Conservation (phyloP, 1,140 invertebrate species). For the Probaryconus sp. region DNA sequence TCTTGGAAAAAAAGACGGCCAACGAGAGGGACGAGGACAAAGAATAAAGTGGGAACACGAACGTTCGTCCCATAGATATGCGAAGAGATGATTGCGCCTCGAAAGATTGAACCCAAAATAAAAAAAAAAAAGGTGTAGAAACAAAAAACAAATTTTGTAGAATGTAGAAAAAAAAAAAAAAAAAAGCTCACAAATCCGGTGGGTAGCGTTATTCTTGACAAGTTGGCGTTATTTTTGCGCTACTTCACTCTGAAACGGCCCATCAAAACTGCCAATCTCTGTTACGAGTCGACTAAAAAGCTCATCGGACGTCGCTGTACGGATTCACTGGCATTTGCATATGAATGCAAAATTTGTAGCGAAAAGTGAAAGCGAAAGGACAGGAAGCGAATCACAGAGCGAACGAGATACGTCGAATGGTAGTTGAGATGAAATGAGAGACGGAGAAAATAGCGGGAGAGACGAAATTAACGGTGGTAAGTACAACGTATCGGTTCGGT, state of each 20-base stretch:
- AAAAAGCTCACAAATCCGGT: slow-evolving; percentile 36
- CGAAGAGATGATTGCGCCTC: slow-evolving; percentile 46
- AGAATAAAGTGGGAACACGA: slow-evolving; percentile 54
- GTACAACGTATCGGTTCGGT: slow-evolving; percentile 44
- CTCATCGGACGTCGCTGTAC: slow-evolving; percentile 49
- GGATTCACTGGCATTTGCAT: slow-evolving; percentile 61
- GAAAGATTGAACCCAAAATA: slow-evolving; percentile 37
- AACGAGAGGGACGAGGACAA: slow-evolving; percentile 38
- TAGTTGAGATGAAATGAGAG: slow-evolving; percentile 15
- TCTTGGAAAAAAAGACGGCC: slow-evolving; percentile 63
- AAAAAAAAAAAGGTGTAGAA: too few relatives aligned
- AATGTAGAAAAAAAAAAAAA: slow-evolving; percentile 23
- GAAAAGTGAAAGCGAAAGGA: slow-evolving; percentile 37
- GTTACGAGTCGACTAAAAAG: slow-evolving; percentile 60
- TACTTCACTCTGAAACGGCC: slow-evolving; percentile 39
- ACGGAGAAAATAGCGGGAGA: too few relatives aligned
- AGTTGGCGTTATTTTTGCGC: slow-evolving; percentile 38
- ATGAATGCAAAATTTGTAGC: slow-evolving; percentile 64
- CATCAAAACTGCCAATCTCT: slow-evolving; percentile 57
- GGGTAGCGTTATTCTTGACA: slow-evolving; percentile 40
- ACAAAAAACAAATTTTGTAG: too few relatives aligned
- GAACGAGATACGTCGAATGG: neutral
- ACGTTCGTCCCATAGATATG: slow-evolving; percentile 50
- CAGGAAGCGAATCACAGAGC: too few relatives aligned
- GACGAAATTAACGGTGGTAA: slow-evolving; percentile 42